phyloP scores from a whole-genome alignment of 2,888 invertebrate species.

The Eledona agricola region DNA sequence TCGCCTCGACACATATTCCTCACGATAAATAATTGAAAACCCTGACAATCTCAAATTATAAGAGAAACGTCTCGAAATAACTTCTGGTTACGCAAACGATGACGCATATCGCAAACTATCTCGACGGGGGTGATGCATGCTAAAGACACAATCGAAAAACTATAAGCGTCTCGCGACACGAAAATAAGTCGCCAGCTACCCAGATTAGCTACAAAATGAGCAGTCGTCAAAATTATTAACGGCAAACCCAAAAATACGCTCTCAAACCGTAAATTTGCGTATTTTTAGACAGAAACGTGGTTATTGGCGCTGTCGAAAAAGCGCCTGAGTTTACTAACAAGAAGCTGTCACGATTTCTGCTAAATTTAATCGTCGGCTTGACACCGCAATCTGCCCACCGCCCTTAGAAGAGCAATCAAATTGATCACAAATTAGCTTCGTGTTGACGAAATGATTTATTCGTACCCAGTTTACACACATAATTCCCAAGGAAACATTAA shows the following conservation, averaged over 20 bases:
- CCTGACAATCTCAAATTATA: slow-evolving; percentile 39
- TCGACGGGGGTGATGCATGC: neutral
- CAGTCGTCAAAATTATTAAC: slow-evolving; percentile 35
- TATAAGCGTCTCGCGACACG: slow-evolving; percentile 8
- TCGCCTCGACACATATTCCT: slow-evolving; percentile 47
- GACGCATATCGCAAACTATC: slow-evolving; percentile 31
- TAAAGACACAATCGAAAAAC: slow-evolving; percentile 11
- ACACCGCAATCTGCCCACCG: too few relatives aligned
- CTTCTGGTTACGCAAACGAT: slow-evolving; percentile 35
- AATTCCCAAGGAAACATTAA: too few relatives aligned
- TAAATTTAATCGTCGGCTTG: slow-evolving; percentile 15
- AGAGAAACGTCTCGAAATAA: slow-evolving; percentile 33
- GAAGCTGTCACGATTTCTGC: slow-evolving; percentile 11
- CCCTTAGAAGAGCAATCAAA: too few relatives aligned
- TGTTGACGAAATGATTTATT: too few relatives aligned
- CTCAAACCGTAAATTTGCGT: slow-evolving; percentile 17
- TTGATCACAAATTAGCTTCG: too few relatives aligned
- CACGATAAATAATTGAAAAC: slow-evolving; percentile 45
- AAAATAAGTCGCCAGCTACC: slow-evolving; percentile 22
- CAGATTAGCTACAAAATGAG: slow-evolving; percentile 32
- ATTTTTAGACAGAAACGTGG: slow-evolving; percentile 17
- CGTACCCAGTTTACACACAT: too few relatives aligned
- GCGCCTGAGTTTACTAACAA: slow-evolving; percentile 18
- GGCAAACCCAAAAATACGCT: slow-evolving; percentile 30
- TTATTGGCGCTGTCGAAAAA: slow-evolving; percentile 22